Evolutionary conservation across 2,113 vertebrate species (phyloP), one percentile per base, ranked within the genome.

Genomic region (Lota lota): DNA sequence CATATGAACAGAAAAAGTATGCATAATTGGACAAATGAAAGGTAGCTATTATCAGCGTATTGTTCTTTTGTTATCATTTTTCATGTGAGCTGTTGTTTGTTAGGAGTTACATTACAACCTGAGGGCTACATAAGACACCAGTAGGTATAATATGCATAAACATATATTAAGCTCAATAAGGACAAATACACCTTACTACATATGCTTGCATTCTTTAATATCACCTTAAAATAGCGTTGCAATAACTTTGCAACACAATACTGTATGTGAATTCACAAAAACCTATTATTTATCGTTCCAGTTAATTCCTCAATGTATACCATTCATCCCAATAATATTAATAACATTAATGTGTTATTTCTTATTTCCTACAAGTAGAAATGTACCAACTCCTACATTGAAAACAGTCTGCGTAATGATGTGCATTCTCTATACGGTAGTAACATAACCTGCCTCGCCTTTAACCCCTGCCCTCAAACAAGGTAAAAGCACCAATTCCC

Each of bases 21-120:
- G 66, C 82, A 86, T 81, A 79, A 87, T 84, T 53, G 77, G 62
- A 53, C 53, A 80, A 81, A 87, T 84, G 73, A 79, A 24, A 74
- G 62, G 64, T 68, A 70, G 66, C 62, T 68, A 75, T 85, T 85
- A 81, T 75, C 67, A 76, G 72, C 69, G 77, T 75, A 83, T 80
- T 81, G 71, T 76, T 80, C 72, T 78, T 85, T 73, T 84, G 65
- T 66, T 78, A 61, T 63, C 70, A 75, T 56, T 75, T 72, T 83
- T 68, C 57, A 63, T 78, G 72, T 76, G 64, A 21, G 62, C 58
- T 68, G 74, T 68, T 79, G 83, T 85, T 83, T 83, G 68, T 82
- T 79, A 77, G 57, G 83, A 81, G 68, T 82, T 82, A 80, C 73
- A 83, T 83, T 87, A 79, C 73, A 83, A 87, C 78, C 78, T 67